Conservation (phyloP, 23 tunicate species). For the Corella eumyota region DNA sequence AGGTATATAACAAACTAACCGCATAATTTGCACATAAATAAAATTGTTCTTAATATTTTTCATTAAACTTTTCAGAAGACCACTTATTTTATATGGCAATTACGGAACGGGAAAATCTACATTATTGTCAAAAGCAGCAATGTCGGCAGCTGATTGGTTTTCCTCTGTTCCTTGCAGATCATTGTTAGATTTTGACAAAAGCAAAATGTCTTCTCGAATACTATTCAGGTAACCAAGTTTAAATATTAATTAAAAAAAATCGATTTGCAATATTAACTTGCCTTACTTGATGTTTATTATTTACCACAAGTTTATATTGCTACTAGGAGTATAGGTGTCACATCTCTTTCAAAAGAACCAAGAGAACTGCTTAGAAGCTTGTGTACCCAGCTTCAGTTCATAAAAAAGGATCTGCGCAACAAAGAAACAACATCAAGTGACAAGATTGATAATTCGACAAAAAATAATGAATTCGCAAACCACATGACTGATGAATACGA, state of each 20-base stretch:
- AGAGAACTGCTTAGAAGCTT: conserved; percentile 17
- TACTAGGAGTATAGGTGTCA: conserved; percentile 62
- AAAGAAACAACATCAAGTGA: background rate
- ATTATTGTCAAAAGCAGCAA: conserved; percentile 32
- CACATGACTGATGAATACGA: background rate
- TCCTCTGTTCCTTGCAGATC: background rate
- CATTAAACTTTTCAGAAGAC: conserved; percentile 16
- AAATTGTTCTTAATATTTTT: background rate
- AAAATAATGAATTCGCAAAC: background rate
- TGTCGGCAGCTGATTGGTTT: conserved; percentile 16
- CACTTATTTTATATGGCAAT: conserved; percentile 46
- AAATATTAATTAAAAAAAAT: background rate
- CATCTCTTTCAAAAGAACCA: conserved; percentile 28
- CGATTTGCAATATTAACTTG: too few relatives aligned
- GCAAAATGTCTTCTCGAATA: too few relatives aligned
- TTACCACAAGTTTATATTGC: background rate
- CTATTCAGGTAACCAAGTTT: conserved; percentile 15
- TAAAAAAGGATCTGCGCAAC: conserved; percentile 5
- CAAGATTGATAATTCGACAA: background rate
- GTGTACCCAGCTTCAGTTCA: conserved; percentile 38
- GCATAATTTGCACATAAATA: too few relatives aligned
- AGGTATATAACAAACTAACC: too few relatives aligned
- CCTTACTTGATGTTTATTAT: background rate
- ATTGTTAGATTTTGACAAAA: too few relatives aligned
- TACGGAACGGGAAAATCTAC: conserved; percentile 53